A percentile compares a stretch with the other conserved stretches of the same genome.
Conservation (phyloP, 2,113 vertebrate genomes). For the Nycticebus coucang region DNA sequence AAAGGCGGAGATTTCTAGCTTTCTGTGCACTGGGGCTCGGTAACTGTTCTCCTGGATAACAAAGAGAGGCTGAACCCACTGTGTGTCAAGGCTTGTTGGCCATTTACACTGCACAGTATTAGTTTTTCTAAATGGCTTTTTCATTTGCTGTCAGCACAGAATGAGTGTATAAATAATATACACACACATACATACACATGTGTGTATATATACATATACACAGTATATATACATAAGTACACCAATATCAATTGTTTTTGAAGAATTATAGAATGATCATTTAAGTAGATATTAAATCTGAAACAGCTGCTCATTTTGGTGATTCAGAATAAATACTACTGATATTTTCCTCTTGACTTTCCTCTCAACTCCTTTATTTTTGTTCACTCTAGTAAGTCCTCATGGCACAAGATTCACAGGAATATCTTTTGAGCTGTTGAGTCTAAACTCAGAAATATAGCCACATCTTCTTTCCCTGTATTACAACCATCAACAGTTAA, state of each 20-base stretch:
- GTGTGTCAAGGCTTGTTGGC: not conserved
- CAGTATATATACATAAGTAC: not conserved
- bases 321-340: conserved; percentile 44
- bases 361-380: not conserved
- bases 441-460: not conserved
- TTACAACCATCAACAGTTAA: not conserved
- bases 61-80: not conserved
- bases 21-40: not conserved
- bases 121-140: conserved; percentile 10
- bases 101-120: not conserved
- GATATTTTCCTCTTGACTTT: not conserved
- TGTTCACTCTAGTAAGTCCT: conserved; percentile 22
- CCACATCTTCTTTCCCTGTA: not conserved
- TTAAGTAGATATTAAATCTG: not conserved
- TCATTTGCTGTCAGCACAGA: conserved; percentile 24
- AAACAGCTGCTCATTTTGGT: not conserved
- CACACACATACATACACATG: no score
- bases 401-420: not conserved
- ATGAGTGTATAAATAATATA: not conserved
- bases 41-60: not conserved
- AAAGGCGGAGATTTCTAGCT: not conserved
- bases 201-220: no score
- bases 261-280: not conserved
- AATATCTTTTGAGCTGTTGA: not conserved
- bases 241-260: not conserved